Evolutionary conservation across 2,113 vertebrate species (phyloP), one percentile per base, ranked within the genome.

Genomic region (Brachionichthys hirsutus): DNA sequence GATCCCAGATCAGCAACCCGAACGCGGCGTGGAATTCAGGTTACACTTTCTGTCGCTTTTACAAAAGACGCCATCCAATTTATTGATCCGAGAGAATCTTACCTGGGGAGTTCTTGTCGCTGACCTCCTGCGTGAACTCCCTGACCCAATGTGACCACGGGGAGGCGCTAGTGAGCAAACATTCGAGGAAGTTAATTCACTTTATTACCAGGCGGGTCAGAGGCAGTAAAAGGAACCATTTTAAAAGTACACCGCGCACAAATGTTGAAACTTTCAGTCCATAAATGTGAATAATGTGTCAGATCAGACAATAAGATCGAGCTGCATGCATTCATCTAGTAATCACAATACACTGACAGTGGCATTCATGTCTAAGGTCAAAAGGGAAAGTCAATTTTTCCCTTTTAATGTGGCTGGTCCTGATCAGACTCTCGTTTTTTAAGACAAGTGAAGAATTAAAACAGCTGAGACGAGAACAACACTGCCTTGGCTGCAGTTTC

Each of bases 391-490:
- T 30, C 24, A 2, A n/a, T 30, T 30, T 30, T 55, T 7, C 63
- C 30, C 61, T 6, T 2, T 40, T 52, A 59, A 55, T 53, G 54
- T 76, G 24, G 65, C 50, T 65, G 5, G 2, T 68, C 49, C 60
- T 15, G 20, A 30, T 40, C 55, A 41, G 24, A 20, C 20, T 41
- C 60, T 22, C 20, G 8, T 11, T 9, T 68, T 71, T 48, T 22
- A 54, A 56, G 38, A 65, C 76, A 77, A 72, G 67, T 72, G 54
- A 84, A 82, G 72, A 59, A 85, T 44, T 74, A 77, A 83, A 89
- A 87, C 91, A 92, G 83, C 87, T 90, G 88, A 70, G 49, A 54
- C 36, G 40, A 46, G 34, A 12, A 24, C 69, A 68, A 55, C 12
- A 18, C 60, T 16, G 14, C 41, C 35, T 11, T 41, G 56, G 48